A percentile compares a stretch with the other conserved stretches of the same genome.
Conservation (phyloP, 2,113 vertebrate genomes). For the Dasyornis broadbenti region DNA sequence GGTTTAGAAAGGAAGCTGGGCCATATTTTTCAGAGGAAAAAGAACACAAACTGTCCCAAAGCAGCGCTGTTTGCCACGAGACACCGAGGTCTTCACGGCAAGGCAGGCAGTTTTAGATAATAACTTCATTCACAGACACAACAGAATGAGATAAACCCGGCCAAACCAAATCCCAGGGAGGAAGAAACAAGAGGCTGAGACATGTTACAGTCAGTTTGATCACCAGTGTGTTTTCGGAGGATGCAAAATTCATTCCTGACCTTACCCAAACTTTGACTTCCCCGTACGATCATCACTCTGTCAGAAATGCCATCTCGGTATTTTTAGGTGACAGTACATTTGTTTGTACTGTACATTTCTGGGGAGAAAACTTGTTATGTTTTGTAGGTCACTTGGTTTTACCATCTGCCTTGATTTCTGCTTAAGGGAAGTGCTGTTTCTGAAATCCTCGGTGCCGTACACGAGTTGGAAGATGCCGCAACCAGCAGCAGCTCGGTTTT, state of each 20-base stretch:
- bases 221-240: neutral
- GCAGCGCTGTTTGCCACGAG: neutral
- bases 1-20: neutral
- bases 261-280: neutral
- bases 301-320: neutral
- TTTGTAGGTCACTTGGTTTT: slow-evolving; percentile 33
- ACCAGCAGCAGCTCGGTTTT: neutral
- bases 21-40: neutral
- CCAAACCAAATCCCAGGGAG: neutral
- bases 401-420: slow-evolving; percentile 41
- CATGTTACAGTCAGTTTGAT: neutral
- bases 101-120: neutral
- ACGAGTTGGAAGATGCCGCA: rapidly evolving
- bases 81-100: neutral
- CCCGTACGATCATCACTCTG: neutral
- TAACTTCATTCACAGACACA: neutral
- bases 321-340: slow-evolving; percentile 18
- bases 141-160: neutral
- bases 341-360: neutral
- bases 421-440: neutral
- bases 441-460: neutral
- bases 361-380: neutral
- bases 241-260: neutral
- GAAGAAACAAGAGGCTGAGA: neutral
- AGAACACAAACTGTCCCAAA: neutral